Percentiles rank a stretch among this genome's conserved stretches.
Conservation (phyloP, 2,888 invertebrate species). For the Eurytoma californica region DNA sequence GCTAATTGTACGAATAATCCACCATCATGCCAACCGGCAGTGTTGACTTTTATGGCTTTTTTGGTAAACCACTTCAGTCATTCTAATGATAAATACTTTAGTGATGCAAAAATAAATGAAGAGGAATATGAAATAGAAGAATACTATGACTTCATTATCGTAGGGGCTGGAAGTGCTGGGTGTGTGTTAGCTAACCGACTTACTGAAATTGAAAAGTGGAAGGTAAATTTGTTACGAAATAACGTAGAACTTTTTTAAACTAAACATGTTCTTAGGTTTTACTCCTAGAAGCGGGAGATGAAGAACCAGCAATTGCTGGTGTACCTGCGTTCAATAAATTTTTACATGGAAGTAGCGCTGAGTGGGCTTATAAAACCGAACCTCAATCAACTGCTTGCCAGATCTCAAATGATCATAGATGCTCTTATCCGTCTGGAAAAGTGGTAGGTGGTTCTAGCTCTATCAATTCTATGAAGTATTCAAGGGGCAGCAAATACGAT, state of each 20-base stretch:
- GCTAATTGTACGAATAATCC: conserved; percentile 3
- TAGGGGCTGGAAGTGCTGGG: conserved; percentile 26
- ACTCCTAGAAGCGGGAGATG: conserved; percentile 19
- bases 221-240: background rate
- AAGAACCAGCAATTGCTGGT: conserved; percentile 20
- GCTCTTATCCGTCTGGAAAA: conserved; percentile 1
- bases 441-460: conserved; percentile 10
- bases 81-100: conserved; percentile 8
- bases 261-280: conserved; percentile 2
- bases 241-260: background rate
- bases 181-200: conserved; percentile 24
- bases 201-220: conserved; percentile 18
- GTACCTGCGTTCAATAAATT: conserved; percentile 1
- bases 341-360: background rate
- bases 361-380: conserved; percentile 12
- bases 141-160: conserved; percentile 28
- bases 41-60: conserved; percentile 26
- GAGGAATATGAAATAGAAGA: background rate
- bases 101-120: background rate
- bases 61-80: conserved; percentile 11
- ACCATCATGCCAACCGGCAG: conserved; percentile 24
- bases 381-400: background rate
- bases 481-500: conserved; percentile 5
- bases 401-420: background rate
- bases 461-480: conserved; percentile 10